Evolutionary conservation across 1,140 invertebrate species (phyloP).

Genomic region (Meloidogyne exigua): DNA sequence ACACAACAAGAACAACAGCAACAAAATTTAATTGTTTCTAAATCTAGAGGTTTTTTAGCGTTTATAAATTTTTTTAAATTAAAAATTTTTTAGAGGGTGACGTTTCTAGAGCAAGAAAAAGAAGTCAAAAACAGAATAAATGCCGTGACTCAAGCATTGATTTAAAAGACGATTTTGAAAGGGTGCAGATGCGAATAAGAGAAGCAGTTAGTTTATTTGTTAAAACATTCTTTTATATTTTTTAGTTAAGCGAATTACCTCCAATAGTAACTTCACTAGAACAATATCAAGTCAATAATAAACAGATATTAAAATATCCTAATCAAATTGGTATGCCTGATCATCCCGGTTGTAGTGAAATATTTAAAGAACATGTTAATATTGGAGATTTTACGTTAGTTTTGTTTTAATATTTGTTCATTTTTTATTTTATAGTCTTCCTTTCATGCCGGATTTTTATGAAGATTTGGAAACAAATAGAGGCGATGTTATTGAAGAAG

Average conservation of each 20-base stretch:
- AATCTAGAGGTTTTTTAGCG: not conserved
- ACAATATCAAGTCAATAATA: constrained; percentile 36
- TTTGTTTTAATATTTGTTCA: too few species aligned
- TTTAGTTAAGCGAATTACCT: constrained; percentile 34
- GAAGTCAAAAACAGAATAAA: constrained; percentile 63
- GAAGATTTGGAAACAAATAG: constrained; percentile 36
- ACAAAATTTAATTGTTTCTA: not conserved
- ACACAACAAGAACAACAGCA: not conserved
- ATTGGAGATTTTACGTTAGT: not conserved
- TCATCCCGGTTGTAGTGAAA: constrained; percentile 1
- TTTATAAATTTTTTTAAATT: not conserved
- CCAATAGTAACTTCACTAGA: constrained; percentile 18
- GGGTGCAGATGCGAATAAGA: constrained; percentile 38
- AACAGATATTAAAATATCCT: constrained; percentile 37
- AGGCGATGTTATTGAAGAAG: constrained; percentile 33
- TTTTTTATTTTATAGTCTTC: not conserved
- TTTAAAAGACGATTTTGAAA: constrained; percentile 45
- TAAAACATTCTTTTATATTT: constrained; percentile 19
- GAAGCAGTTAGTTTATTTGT: constrained; percentile 13
- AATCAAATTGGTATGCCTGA: constrained; percentile 39
- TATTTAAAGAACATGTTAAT: not conserved
- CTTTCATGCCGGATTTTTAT: constrained; percentile 54
- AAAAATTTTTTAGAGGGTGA: constrained; percentile 23
- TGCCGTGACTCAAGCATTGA: constrained; percentile 39
- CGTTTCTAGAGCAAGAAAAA: constrained; percentile 50